phyloP scores from a whole-genome alignment of 1,140 invertebrate species.

The Prorops nasuta region DNA sequence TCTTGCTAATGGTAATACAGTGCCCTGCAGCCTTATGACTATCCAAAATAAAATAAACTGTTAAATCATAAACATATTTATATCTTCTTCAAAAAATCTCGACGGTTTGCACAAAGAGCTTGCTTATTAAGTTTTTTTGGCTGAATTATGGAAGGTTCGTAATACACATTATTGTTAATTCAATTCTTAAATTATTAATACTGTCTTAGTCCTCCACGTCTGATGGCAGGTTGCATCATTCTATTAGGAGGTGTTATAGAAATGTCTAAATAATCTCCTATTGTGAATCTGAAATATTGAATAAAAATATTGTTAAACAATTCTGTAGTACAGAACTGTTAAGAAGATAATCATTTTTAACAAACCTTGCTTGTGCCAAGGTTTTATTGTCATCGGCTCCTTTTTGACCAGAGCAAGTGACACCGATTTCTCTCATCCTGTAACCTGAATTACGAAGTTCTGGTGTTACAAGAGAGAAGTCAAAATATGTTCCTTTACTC shows the following conservation, averaged over 20 bases:
- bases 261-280: conserved; percentile 97
- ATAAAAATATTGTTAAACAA: conserved; percentile 1
- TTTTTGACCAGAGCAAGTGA: conserved; percentile 87
- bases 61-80: no score
- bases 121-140: no score
- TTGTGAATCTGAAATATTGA: conserved; percentile 71
- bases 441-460: conserved; percentile 81
- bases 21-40: no score
- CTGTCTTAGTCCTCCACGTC: conserved; percentile 62
- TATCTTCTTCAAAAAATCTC: no score
- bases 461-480: conserved; percentile 94
- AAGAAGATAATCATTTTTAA: no score
- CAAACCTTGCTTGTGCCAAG: conserved; percentile 69
- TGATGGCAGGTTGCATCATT: conserved; percentile 64
- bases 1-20: no score
- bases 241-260: conserved; percentile 89
- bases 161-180: no score
- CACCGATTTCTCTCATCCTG: conserved; percentile 90
- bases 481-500: conserved; percentile 95
- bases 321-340: no score
- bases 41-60: no score
- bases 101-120: no score
- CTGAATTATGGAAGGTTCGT: no score
- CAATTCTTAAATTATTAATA: no score
- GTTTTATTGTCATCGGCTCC: conserved; percentile 89